phyloP scores from a whole-genome alignment of 2,888 invertebrate genomes.

The Beris chalybata region DNA sequence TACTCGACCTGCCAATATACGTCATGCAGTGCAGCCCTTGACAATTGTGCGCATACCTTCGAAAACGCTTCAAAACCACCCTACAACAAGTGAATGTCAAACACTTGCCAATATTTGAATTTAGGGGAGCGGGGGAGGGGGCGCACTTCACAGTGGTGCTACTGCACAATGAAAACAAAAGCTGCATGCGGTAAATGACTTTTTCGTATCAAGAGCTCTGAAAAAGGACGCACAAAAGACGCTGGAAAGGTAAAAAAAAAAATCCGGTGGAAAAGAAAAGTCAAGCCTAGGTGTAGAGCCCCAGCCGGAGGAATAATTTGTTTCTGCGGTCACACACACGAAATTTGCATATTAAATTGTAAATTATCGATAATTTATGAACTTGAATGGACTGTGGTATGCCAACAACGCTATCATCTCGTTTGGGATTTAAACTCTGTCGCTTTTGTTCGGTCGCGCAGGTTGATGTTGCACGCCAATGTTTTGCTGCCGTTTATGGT shows the following conservation, averaged over 20 bases:
- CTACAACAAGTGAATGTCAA: constrained; percentile 16
- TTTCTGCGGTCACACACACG: constrained; percentile 17
- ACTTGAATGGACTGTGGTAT: constrained; percentile 9
- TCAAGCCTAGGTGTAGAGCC: not conserved
- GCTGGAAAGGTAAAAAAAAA: not conserved
- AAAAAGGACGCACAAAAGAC: no score
- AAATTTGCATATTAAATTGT: constrained; percentile 37
- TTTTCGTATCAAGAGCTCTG: constrained; percentile 1
- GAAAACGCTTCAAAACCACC: not conserved
- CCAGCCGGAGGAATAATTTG: constrained; percentile 14
- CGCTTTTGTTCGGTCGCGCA: constrained; percentile 19
- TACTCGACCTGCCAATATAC: constrained; percentile 38
- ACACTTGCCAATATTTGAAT: constrained; percentile 22
- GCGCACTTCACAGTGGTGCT: not conserved
- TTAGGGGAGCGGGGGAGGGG: constrained; percentile 8
- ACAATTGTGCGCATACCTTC: constrained; percentile 15
- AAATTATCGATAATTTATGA: constrained; percentile 39
- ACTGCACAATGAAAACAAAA: constrained; percentile 28
- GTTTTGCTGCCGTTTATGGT: constrained; percentile 18
- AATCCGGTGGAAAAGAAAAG: not conserved
- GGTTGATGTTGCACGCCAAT: constrained; percentile 7
- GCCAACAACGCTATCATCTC: constrained; percentile 16
- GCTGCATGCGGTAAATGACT: constrained; percentile 32
- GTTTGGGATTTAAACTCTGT: constrained; percentile 10
- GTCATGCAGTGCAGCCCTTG: constrained; percentile 34